Conservation (phyloP, 2,113 vertebrate species). For the Tretioscincus oriximinensis region DNA sequence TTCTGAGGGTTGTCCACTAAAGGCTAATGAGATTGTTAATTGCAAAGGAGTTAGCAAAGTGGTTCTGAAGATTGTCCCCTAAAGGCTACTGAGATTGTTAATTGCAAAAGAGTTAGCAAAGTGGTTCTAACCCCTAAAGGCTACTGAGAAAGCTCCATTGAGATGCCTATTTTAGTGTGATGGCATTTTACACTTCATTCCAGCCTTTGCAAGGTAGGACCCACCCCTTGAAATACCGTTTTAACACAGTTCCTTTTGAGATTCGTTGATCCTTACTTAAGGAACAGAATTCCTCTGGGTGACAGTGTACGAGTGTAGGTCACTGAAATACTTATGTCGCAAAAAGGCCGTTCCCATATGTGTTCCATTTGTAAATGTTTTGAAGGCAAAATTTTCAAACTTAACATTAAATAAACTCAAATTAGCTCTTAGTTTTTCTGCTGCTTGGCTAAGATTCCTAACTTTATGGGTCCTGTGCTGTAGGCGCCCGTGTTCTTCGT, state of each 20-base stretch:
- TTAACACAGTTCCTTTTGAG: background rate
- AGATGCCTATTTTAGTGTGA: background rate
- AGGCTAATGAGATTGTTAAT: too few relatives aligned
- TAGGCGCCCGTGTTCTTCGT: too few relatives aligned
- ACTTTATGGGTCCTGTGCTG: too few relatives aligned
- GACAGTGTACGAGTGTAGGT: rapidly evolving
- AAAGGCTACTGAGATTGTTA: too few relatives aligned
- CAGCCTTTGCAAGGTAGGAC: background rate
- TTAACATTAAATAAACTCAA: conserved; percentile 35
- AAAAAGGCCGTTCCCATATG: rapidly evolving
- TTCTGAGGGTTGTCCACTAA: too few relatives aligned
- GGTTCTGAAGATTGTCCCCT: too few relatives aligned
- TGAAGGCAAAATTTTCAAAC: conserved; percentile 49
- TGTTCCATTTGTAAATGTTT: conserved; percentile 34
- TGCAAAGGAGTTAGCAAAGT: background rate
- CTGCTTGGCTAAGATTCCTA: background rate
- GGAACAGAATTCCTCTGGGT: rapidly evolving
- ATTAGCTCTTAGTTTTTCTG: conserved; percentile 4
- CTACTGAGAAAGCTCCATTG: background rate
- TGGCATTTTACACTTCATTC: rapidly evolving
- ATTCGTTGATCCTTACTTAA: background rate
- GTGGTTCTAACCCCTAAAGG: too few relatives aligned
- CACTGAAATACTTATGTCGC: rapidly evolving
- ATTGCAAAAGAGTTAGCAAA: too few relatives aligned
- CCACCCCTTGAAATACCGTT: rapidly evolving